Percentiles rank a stretch among this genome's conserved stretches.
phyloP scores from a whole-genome alignment of 2,113 vertebrate genomes.

The Salminus brasiliensis region DNA sequence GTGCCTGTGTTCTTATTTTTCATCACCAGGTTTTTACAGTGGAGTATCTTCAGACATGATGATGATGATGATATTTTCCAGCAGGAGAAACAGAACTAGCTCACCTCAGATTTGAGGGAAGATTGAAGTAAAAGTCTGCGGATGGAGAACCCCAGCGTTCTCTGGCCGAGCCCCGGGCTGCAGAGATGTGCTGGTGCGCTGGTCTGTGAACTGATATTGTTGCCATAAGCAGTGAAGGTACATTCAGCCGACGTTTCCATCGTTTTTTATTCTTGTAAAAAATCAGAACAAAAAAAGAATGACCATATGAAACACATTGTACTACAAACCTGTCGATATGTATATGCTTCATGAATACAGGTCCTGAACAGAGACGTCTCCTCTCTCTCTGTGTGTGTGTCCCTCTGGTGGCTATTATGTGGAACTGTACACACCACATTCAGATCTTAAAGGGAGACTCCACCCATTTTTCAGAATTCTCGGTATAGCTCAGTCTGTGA shows the following conservation, averaged over 20 bases:
- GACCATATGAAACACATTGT: slow-evolving; percentile 78
- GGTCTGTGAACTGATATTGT: slow-evolving; percentile 51
- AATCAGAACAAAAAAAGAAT: slow-evolving; percentile 68
- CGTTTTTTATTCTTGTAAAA: slow-evolving; percentile 80
- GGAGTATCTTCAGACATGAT: slow-evolving; percentile 61
- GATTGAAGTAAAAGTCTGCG: slow-evolving; percentile 32
- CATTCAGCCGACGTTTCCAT: slow-evolving; percentile 75
- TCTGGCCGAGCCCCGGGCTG: neutral
- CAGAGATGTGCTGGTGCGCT: neutral
- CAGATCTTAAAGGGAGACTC: too few species aligned
- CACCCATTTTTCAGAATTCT: too few species aligned
- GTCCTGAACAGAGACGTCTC: slow-evolving; percentile 60
- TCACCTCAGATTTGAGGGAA: slow-evolving; percentile 59
- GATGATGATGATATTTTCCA: slow-evolving; percentile 74
- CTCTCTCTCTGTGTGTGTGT: neutral
- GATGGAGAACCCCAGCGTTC: neutral
- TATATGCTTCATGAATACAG: slow-evolving; percentile 83
- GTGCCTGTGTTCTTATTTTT: slow-evolving; percentile 80
- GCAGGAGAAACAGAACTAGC: slow-evolving; percentile 44
- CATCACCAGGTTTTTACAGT: slow-evolving; percentile 75
- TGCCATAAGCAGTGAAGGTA: slow-evolving; percentile 71
- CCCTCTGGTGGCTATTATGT: neutral
- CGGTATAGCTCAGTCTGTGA: too few species aligned
- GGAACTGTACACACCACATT: too few species aligned
- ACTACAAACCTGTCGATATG: slow-evolving; percentile 80